phyloP scores from a whole-genome alignment of 2,888 invertebrate species.

The Ochlodes sylvanus region DNA sequence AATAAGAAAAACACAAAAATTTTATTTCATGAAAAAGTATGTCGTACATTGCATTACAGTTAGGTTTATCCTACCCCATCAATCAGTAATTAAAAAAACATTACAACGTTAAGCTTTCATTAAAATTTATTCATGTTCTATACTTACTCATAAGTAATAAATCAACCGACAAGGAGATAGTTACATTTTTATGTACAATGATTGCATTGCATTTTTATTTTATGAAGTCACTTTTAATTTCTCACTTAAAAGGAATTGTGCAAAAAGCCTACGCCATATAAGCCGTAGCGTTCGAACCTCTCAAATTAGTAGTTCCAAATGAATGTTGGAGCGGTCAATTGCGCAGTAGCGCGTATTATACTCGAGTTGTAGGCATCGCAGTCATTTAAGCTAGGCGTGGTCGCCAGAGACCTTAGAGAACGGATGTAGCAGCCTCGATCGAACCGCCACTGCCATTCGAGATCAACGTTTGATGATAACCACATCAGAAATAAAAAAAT shows the following conservation, averaged over 20 bases:
- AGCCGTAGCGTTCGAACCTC: slow-evolving; percentile 46
- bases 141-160: slow-evolving; percentile 6
- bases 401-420: slow-evolving; percentile 70
- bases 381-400: slow-evolving; percentile 73
- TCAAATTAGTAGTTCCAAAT: slow-evolving; percentile 51
- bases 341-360: slow-evolving; percentile 60
- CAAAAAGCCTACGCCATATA: slow-evolving; percentile 47
- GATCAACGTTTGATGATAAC: slow-evolving; percentile 77
- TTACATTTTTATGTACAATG: slow-evolving; percentile 19
- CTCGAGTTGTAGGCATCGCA: slow-evolving; percentile 61
- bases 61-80: too few relatives aligned
- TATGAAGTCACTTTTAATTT: slow-evolving; percentile 34
- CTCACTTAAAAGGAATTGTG: slow-evolving; percentile 26
- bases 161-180: slow-evolving; percentile 16
- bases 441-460: slow-evolving; percentile 61
- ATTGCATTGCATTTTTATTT: slow-evolving; percentile 30
- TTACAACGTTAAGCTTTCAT: neutral
- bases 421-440: slow-evolving; percentile 79
- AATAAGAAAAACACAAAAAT: too few relatives aligned
- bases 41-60: too few relatives aligned
- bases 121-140: neutral
- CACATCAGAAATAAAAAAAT: slow-evolving; percentile 67
- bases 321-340: slow-evolving; percentile 46
- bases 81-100: too few relatives aligned
- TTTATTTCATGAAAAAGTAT: too few relatives aligned